A percentile compares a stretch with the other conserved stretches of the same genome.
These are phyloP conservation scores for Brachionus rubens DNA, from an alignment of 1,140 invertebrate species.

Conservation along the genomic window DNA sequence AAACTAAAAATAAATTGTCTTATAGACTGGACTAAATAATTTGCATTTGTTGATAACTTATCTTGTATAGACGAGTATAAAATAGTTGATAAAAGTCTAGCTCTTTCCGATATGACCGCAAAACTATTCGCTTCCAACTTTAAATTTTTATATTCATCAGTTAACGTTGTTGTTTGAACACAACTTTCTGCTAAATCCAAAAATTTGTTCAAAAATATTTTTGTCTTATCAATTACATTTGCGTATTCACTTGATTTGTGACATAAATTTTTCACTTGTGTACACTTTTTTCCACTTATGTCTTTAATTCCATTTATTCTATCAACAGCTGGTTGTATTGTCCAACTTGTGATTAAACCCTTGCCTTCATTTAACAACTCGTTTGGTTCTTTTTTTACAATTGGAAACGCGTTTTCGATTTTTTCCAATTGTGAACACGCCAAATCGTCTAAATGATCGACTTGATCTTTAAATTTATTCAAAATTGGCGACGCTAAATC, in stretches of 20 bases:
- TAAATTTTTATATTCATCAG: neutral
- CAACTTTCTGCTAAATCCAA: conserved; percentile 17
- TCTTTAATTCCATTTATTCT: neutral
- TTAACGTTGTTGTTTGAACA: neutral
- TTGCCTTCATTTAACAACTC: neutral
- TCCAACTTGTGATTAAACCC: neutral
- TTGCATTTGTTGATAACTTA: neutral
- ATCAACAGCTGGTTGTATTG: neutral
- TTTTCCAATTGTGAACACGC: conserved; percentile 12
- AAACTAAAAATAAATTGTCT: neutral
- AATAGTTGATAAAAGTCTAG: neutral
- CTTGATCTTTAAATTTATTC: neutral
- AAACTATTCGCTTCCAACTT: neutral
- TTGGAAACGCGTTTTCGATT: conserved; percentile 3
- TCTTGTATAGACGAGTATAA: neutral
- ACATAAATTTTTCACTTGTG: neutral
- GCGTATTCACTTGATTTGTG: neutral
- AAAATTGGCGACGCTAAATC: conserved; percentile 5
- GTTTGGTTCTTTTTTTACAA: conserved; percentile 1
- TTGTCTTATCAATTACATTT: neutral
- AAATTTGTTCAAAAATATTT: conserved; percentile 10
- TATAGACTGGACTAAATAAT: neutral
- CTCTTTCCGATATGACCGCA: neutral
- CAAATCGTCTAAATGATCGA: neutral
- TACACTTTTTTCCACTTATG: conserved; percentile 8